Percentiles rank a stretch among this genome's conserved stretches.
Evolutionary conservation across 2,888 invertebrate species (phyloP).

Genomic region (Busseola fusca): DNA sequence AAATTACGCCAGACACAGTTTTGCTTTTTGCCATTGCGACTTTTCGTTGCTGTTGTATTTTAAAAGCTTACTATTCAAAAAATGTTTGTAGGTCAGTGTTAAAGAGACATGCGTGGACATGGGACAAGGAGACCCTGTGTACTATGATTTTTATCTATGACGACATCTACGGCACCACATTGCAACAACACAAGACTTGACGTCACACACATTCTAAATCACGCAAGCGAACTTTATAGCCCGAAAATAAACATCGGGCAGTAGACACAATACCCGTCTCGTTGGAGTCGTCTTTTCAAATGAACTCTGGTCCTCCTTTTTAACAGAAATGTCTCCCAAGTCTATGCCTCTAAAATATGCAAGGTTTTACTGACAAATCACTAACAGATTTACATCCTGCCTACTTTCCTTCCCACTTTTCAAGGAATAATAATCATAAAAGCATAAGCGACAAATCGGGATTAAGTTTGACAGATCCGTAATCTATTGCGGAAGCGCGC

Average conservation of each 20-base stretch:
- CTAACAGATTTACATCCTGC: background rate
- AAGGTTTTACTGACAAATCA: background rate
- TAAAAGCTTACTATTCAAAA: background rate
- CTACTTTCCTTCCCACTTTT: conserved; percentile 2
- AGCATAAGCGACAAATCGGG: conserved; percentile 51
- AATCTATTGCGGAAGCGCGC: conserved; percentile 43
- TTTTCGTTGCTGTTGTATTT: no score
- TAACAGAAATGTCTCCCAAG: no score
- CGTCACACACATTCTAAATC: background rate
- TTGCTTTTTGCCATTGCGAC: background rate
- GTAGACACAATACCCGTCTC: background rate
- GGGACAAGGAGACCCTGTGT: background rate
- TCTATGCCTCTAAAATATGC: background rate
- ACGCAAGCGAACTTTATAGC: background rate
- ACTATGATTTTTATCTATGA: background rate
- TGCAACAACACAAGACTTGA: no score
- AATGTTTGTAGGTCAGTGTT: background rate
- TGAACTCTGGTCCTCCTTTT: no score
- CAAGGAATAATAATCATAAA: conserved; percentile 25
- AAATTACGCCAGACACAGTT: conserved; percentile 2
- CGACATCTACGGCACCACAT: background rate
- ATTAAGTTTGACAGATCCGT: conserved; percentile 52
- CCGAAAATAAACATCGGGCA: background rate
- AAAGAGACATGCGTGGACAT: no score
- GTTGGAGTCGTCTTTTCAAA: background rate